Conservation (phyloP, 2,113 vertebrate species). For the Ancistrus triradiatus region DNA sequence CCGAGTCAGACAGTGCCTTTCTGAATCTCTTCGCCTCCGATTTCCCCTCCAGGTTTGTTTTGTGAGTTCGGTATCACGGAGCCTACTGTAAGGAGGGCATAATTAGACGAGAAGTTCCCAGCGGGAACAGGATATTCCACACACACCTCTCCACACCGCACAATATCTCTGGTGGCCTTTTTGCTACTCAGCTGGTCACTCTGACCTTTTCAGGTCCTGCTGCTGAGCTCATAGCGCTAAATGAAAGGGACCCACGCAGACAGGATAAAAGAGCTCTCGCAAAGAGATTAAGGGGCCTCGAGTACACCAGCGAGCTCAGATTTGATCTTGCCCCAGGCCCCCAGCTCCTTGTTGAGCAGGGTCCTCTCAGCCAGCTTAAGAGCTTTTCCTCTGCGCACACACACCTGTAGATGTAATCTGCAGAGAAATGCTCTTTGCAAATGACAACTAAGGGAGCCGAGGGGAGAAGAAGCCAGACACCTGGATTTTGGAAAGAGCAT, state of each 20-base stretch:
- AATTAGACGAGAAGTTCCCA: neutral
- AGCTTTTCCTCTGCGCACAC: slow-evolving; percentile 44
- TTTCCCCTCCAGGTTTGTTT: neutral
- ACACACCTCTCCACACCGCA: slow-evolving; percentile 1
- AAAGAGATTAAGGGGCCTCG: slow-evolving; percentile 28
- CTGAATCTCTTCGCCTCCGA: no score
- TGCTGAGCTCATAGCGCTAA: slow-evolving; percentile 5
- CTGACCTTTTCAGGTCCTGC: slow-evolving; percentile 19
- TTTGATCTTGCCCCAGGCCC: slow-evolving; percentile 29
- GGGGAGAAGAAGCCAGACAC: slow-evolving; percentile 53
- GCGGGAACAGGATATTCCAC: neutral
- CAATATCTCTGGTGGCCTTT: slow-evolving; percentile 3
- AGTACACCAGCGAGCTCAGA: slow-evolving; percentile 18
- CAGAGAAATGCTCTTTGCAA: slow-evolving; percentile 54
- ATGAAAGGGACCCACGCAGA: slow-evolving; percentile 1
- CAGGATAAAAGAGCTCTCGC: slow-evolving; percentile 9
- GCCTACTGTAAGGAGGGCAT: neutral
- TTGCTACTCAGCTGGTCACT: neutral
- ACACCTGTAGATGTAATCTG: slow-evolving; percentile 69
- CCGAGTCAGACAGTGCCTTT: neutral
- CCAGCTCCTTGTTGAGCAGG: slow-evolving; percentile 7
- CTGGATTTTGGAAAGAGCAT: slow-evolving; percentile 57
- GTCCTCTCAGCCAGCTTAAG: slow-evolving; percentile 10
- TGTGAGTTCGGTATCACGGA: neutral
- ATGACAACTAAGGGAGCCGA: slow-evolving; percentile 54